Base-by-base conservation (phyloP, 92 coral and sea anemone genomes). In the Montipora capitata region DNA sequence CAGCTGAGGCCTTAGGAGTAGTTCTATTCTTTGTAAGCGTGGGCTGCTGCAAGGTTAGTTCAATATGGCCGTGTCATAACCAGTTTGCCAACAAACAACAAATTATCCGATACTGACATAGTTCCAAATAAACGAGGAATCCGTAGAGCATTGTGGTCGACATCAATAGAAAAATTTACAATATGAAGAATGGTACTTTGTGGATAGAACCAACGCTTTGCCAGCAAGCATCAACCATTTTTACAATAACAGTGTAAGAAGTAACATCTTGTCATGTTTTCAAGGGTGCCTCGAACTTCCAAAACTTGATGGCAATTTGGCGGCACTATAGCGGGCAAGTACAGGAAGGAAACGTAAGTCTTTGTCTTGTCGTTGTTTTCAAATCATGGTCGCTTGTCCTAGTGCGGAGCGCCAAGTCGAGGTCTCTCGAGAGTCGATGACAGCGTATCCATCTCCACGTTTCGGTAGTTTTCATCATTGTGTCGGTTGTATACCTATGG, bases 271-370 rank as follows among this genome's bases (percentile, higher is more conserved):
- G 61, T 6, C 61, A 13, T 54, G 12, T 54, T 54, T 54, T 8
- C 15, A 43, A 92, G 94, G 87, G 89, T n/a, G 90, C 51, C 48
- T 77, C 94, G 13, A 64, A 84, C 81, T 86, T 95, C 87, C 91
- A 90, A 63, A 86, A 93, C 65, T 68, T 95, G 4, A 81, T 90
- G 73, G 89, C 94, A 8, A 85, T 90, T 48, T 95, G 98, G 98
- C 94, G 94, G 27, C 88, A 93, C 44, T 95, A 92, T 48, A 78
- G 86, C 3, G 87, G 87, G 2, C 89, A 93, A 65, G 68, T 84
- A 3, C 85, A 90, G 18, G 83, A 88, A 17, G 98, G 94, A 63
- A 79, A 90, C 45, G 98, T 95, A 85, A 83, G 92, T 88, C 27
- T 2, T 63, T 1, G 0, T 10, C 38, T 63, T 38, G 52, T 10